Evolutionary conservation across 2,797 vertebrate genomes (phyloP).

Genomic region (Anisognathus igniventris): DNA sequence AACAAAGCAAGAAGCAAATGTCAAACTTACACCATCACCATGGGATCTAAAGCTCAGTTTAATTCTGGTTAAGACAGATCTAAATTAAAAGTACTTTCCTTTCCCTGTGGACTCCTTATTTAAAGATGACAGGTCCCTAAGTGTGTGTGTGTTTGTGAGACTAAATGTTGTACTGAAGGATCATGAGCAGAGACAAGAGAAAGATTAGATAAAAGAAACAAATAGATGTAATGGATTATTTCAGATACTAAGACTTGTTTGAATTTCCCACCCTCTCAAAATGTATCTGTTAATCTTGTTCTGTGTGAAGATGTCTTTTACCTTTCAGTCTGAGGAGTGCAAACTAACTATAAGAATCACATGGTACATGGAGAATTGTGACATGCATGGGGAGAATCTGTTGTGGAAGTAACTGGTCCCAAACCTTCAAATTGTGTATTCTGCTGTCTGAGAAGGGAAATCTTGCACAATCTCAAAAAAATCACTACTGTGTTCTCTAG

Average conservation of each 20-base stretch:
- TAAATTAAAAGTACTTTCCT: constrained; percentile 15
- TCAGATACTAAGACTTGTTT: background rate
- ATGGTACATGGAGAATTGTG: background rate
- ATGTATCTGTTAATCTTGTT: background rate
- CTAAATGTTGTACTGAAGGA: background rate
- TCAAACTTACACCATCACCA: background rate
- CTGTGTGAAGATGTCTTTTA: background rate
- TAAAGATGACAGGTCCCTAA: background rate
- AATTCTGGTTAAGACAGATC: constrained; percentile 23
- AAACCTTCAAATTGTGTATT: background rate
- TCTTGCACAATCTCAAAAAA: background rate
- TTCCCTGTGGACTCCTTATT: background rate
- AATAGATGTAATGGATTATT: background rate
- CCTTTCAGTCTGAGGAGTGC: background rate
- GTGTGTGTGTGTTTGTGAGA: background rate
- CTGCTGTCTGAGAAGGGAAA: background rate
- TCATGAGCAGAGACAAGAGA: background rate
- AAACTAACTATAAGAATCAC: background rate
- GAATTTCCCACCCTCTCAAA: background rate
- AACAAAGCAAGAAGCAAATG: constrained; percentile 26
- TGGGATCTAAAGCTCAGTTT: constrained; percentile 15
- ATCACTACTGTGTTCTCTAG: background rate
- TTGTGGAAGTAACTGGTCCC: background rate
- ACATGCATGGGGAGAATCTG: background rate
- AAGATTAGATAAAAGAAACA: background rate